Percentiles rank a stretch among this genome's conserved stretches.
Evolutionary conservation across 2,797 vertebrate species (phyloP).

Genomic region (Macroramphosus scolopax): DNA sequence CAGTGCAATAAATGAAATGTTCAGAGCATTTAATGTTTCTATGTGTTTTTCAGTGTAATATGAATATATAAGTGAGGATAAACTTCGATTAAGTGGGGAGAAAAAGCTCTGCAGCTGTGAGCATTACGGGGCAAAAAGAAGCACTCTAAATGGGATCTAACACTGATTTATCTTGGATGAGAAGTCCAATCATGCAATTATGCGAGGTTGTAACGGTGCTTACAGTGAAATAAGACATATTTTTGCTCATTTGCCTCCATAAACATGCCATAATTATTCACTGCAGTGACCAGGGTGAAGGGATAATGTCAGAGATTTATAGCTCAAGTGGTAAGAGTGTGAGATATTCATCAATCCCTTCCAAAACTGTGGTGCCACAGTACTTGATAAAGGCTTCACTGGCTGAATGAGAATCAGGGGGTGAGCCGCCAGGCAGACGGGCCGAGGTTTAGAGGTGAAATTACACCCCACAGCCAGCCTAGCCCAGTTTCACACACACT

Average conservation of each 20-base stretch:
- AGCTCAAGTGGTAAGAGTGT: conserved; percentile 60
- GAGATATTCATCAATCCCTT: conserved; percentile 70
- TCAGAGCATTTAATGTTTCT: conserved; percentile 46
- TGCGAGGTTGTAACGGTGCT: conserved; percentile 45
- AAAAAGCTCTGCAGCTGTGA: conserved; percentile 19
- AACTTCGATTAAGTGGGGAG: conserved; percentile 55
- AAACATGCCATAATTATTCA: conserved; percentile 77
- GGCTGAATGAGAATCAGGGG: conserved; percentile 63
- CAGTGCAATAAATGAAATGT: conserved; percentile 45
- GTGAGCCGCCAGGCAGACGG: conserved; percentile 57
- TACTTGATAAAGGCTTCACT: conserved; percentile 52
- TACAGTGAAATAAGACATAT: conserved; percentile 63
- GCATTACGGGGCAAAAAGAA: conserved; percentile 32
- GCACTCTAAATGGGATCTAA: conserved; percentile 9
- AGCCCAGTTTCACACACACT: conserved; percentile 30
- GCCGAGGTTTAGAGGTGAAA: conserved; percentile 45
- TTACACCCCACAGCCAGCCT: conserved; percentile 23
- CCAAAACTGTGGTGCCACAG: conserved; percentile 49
- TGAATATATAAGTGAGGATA: conserved; percentile 49
- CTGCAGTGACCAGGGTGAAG: conserved; percentile 47
- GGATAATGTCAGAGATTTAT: conserved; percentile 78
- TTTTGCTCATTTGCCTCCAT: conserved; percentile 63
- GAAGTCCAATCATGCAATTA: conserved; percentile 46
- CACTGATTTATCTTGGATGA: conserved; percentile 20
- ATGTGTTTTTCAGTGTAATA: conserved; percentile 39